phyloP scores from a whole-genome alignment of 2,797 vertebrate genomes.

The Rhabdomys pumilio region DNA sequence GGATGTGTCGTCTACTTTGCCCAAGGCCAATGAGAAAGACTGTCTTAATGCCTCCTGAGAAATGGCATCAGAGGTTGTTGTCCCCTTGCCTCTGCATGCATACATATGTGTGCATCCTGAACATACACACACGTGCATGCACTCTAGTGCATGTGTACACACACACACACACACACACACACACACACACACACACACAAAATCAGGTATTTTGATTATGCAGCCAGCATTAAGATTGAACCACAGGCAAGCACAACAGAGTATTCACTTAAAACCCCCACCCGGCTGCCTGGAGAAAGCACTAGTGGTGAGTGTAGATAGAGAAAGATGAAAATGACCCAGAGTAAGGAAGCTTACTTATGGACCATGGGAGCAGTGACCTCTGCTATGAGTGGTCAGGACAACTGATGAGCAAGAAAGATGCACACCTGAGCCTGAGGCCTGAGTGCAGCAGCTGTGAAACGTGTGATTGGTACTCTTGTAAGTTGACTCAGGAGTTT shows the following conservation, averaged over 20 bases:
- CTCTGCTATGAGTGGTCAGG: neutral
- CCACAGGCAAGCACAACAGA: neutral
- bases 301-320: neutral
- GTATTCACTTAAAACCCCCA: neutral
- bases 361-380: neutral
- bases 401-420: neutral
- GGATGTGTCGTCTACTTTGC: no score
- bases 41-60: neutral
- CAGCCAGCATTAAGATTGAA: slow-evolving; percentile 24
- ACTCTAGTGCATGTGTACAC: neutral
- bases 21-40: neutral
- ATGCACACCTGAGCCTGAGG: neutral
- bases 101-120: neutral
- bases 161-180: neutral
- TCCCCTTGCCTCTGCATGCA: neutral
- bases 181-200: neutral
- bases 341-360: neutral
- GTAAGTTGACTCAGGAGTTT: neutral
- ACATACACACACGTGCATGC: neutral
- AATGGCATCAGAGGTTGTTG: neutral
- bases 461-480: neutral
- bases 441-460: rapidly evolving
- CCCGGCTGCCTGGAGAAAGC: neutral
- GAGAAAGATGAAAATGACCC: neutral
- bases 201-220: neutral